phyloP scores from a whole-genome alignment of 2,113 vertebrate species.

The Varanus salvator region DNA sequence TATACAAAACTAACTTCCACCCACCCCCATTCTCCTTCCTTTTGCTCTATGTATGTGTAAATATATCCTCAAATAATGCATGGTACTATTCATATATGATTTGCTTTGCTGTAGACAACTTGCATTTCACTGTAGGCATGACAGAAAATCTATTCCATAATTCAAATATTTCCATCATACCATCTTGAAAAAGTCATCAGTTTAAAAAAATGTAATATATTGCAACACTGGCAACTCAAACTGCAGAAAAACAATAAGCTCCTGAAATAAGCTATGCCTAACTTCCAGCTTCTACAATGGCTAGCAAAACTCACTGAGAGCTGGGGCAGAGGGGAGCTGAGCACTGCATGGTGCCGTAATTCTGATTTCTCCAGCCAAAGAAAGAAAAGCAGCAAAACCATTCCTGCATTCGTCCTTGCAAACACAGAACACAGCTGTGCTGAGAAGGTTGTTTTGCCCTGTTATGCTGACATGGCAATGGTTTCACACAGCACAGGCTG shows the following conservation, averaged over 20 bases:
- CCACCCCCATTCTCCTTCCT: not conserved
- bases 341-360: not conserved
- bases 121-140: not conserved
- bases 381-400: too few species aligned
- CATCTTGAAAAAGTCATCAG: not conserved
- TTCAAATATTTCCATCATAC: not conserved
- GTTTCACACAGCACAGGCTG: too few species aligned
- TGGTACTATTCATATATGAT: not conserved
- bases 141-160: not conserved
- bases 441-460: too few species aligned
- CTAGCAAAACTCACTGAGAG: not conserved
- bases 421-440: too few species aligned
- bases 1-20: not conserved
- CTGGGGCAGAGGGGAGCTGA: too few species aligned
- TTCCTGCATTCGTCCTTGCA: too few species aligned
- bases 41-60: fast-evolving
- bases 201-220: not conserved
- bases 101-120: not conserved
- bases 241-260: not conserved
- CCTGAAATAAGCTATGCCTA: not conserved
- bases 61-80: not conserved
- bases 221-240: not conserved
- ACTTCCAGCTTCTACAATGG: not conserved
- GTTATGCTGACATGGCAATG: too few species aligned
- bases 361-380: not conserved